Evolutionary conservation across 1,140 invertebrate species (phyloP), one percentile per base, ranked within the genome.

Genomic region (Hylaeus anthracinus): DNA sequence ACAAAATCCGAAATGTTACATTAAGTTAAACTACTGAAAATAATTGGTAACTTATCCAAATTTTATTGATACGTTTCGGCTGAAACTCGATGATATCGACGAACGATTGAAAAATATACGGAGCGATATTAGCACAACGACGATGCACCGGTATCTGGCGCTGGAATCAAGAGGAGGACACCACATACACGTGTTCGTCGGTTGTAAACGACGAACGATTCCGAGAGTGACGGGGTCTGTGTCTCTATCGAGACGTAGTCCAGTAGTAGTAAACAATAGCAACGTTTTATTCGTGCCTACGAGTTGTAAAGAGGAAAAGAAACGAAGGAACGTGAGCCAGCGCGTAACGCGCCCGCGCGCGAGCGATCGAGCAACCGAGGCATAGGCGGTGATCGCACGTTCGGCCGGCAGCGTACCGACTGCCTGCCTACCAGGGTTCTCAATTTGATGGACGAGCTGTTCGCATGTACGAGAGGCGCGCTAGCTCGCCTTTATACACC

Each of bases 401-500:
- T 81, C 70, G 67, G 66, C 75, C 74, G 72, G 72, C 83, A 82
- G 85, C 85, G 83, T 82, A 83, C 79, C 76, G 80, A 83, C 85
- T 86, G 85, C 84, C 77, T 83, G 71, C 85, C 73, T 82, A 75
- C 56, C 81, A 81, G 85, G 82, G 85, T 90, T 90, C 90, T 89
- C 90, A 86, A 87, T 93, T 93, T 93, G 92, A 93, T 92, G 90
- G 84, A 92, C 91, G 91, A 92, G 90, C 89, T 90, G 88, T 92
- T 92, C 90, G 90, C 92, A 92, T 92, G 91, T 92, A 92, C 87
- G 78, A 73, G 53, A 60, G 79, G 37, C 66, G 61, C 80, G 53
- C 81, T 71, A 64, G 65, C 74, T 60, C 71, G 77, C 67, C 73
- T 87, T 83, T 83, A 77, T 79, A 81, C 82, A 81, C 65, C 51